A percentile compares a stretch with the other conserved stretches of the same genome.
phyloP scores from a whole-genome alignment of 2,113 vertebrate genomes.

The Platysteira castanea region DNA sequence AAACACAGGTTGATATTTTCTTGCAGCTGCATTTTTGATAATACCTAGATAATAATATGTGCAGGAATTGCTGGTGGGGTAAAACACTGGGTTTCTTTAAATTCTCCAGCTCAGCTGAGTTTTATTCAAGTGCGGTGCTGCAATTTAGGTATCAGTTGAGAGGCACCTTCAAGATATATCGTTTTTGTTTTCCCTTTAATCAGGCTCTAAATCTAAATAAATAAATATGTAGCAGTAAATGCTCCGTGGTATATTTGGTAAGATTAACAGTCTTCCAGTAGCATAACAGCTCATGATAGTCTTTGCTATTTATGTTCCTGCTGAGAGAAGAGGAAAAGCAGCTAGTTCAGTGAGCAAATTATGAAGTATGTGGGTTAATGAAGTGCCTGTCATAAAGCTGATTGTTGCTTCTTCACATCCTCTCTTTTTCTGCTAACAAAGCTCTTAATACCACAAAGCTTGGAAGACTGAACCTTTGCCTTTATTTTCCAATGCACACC shows the following conservation, averaged over 20 bases:
- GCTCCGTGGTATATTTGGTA: constrained; percentile 5
- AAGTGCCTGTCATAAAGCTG: constrained; percentile 32
- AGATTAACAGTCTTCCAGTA: constrained; percentile 22
- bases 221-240: constrained; percentile 29
- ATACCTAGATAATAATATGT: not conserved
- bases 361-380: constrained; percentile 31
- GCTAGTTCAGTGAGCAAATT: constrained; percentile 22
- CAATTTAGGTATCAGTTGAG: not conserved
- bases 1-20: not conserved
- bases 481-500: not conserved
- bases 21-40: not conserved
- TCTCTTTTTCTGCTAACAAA: not conserved
- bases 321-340: constrained; percentile 24
- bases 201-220: constrained; percentile 36
- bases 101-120: not conserved
- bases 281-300: not conserved
- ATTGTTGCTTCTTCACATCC: not conserved
- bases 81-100: not conserved
- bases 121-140: not conserved
- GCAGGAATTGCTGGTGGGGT: not conserved
- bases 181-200: not conserved
- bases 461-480: not conserved
- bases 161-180: not conserved
- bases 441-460: not conserved
- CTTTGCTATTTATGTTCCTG: constrained; percentile 12